These are phyloP conservation scores for Leptoteleia sp. DNA, from an alignment of 1,140 invertebrate species.

Conservation along the genomic window DNA sequence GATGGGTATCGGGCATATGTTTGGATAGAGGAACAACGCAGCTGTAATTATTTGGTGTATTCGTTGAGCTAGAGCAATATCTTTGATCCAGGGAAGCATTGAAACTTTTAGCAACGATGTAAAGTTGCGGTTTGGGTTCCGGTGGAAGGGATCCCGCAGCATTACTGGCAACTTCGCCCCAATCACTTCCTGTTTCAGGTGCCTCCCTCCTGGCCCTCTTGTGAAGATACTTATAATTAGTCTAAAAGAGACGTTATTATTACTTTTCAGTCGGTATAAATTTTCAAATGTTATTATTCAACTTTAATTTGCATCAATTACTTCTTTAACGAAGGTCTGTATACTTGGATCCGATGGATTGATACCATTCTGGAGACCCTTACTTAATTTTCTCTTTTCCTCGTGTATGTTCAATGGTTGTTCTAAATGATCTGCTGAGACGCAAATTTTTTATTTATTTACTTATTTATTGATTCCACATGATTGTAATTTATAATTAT, in stretches of 20 bases:
- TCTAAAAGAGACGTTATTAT: slow-evolving; percentile 26
- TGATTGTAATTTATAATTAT: no score
- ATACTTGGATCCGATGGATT: slow-evolving; percentile 77
- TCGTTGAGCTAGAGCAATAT: slow-evolving; percentile 73
- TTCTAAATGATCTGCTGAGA: slow-evolving; percentile 76
- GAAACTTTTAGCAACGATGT: slow-evolving; percentile 74
- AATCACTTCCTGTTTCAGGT: slow-evolving; percentile 70
- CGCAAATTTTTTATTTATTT: slow-evolving; percentile 7
- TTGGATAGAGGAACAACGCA: slow-evolving; percentile 76
- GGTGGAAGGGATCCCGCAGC: slow-evolving; percentile 77
- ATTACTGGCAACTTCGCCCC: slow-evolving; percentile 77
- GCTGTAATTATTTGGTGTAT: slow-evolving; percentile 75
- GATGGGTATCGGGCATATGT: slow-evolving; percentile 77
- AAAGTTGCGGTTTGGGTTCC: slow-evolving; percentile 75
- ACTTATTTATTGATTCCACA: neutral
- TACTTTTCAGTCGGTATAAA: no score
- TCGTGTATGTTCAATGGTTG: slow-evolving; percentile 77
- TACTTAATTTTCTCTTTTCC: slow-evolving; percentile 75
- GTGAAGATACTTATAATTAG: slow-evolving; percentile 76
- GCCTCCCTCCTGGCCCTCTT: slow-evolving; percentile 74
- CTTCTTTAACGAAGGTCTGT: neutral
- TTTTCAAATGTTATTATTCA: no score
- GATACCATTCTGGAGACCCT: slow-evolving; percentile 77
- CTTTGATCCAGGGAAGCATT: slow-evolving; percentile 76
- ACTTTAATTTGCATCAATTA: slow-evolving; percentile 57